phyloP scores from a whole-genome alignment of 2,113 vertebrate genomes.

The Larimichthys crocea region DNA sequence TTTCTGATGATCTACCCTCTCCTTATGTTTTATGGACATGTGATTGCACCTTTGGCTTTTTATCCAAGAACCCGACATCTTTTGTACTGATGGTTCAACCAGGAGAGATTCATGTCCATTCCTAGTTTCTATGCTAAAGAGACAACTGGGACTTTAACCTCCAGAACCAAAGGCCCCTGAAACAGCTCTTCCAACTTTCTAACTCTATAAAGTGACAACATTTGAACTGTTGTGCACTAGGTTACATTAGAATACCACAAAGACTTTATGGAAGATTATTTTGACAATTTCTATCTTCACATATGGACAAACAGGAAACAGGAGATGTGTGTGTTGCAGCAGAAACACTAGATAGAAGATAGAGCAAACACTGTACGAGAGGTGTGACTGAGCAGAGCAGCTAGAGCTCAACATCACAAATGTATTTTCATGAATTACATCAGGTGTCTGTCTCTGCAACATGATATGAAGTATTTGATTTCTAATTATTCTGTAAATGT shows the following conservation, averaged over 20 bases:
- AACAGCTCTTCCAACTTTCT: neutral
- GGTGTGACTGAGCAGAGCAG: neutral
- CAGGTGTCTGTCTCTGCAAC: neutral
- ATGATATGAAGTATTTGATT: neutral
- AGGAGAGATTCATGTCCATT: neutral
- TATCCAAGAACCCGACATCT: neutral
- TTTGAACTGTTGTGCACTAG: neutral
- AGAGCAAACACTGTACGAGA: neutral
- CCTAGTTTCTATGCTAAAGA: too few relatives aligned
- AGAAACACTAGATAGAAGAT: neutral
- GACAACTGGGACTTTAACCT: neutral
- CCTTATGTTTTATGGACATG: neutral
- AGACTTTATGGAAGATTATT: slow-evolving; percentile 1
- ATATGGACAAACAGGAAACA: neutral
- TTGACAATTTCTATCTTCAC: neutral
- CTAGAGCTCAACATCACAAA: too few relatives aligned
- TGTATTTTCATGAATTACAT: neutral
- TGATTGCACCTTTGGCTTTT: neutral
- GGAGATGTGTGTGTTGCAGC: too few relatives aligned
- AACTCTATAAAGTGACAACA: neutral
- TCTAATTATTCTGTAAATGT: neutral
- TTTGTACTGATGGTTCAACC: neutral
- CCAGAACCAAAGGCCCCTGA: neutral
- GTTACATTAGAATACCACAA: neutral
- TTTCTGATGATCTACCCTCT: too few relatives aligned